Conservation (phyloP, 2,888 invertebrate genomes). For the Linnaemya tessellans region DNA sequence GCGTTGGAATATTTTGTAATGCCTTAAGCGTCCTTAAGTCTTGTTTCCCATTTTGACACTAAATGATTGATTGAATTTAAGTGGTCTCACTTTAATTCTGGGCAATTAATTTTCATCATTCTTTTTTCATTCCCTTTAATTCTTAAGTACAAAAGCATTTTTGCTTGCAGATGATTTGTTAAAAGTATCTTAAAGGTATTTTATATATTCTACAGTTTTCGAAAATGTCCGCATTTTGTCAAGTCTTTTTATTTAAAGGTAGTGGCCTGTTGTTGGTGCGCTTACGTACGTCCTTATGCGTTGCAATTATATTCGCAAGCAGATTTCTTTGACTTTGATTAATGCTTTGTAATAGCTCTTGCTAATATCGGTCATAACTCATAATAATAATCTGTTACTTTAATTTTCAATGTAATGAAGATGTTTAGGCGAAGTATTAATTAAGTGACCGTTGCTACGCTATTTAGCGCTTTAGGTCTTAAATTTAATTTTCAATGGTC, state of each 20-base stretch:
- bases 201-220: conserved; percentile 32
- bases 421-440: conserved; percentile 41
- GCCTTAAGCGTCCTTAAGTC: conserved; percentile 27
- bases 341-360: conserved; percentile 57
- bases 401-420: conserved; percentile 42
- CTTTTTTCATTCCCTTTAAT: not conserved
- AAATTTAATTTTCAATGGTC: conserved; percentile 26
- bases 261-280: not conserved
- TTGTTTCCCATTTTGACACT: conserved; percentile 35
- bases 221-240: conserved; percentile 3
- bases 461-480: conserved; percentile 25
- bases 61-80: conserved; percentile 63
- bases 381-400: conserved; percentile 39
- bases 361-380: conserved; percentile 52
- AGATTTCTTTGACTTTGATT: conserved; percentile 66
- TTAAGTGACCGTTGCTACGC: conserved; percentile 16
- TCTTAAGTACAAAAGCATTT: conserved; percentile 7
- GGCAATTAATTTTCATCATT: conserved; percentile 46
- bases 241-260: conserved; percentile 1
- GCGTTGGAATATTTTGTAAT: conserved; percentile 25
- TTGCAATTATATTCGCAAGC: conserved; percentile 65
- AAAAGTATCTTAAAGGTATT: conserved; percentile 34
- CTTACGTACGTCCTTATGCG: conserved; percentile 1
- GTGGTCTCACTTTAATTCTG: conserved; percentile 48
- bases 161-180: conserved; percentile 46